Evolutionary conservation across 2,113 vertebrate species (phyloP).

Genomic region (Kobus ellipsiprymnus): DNA sequence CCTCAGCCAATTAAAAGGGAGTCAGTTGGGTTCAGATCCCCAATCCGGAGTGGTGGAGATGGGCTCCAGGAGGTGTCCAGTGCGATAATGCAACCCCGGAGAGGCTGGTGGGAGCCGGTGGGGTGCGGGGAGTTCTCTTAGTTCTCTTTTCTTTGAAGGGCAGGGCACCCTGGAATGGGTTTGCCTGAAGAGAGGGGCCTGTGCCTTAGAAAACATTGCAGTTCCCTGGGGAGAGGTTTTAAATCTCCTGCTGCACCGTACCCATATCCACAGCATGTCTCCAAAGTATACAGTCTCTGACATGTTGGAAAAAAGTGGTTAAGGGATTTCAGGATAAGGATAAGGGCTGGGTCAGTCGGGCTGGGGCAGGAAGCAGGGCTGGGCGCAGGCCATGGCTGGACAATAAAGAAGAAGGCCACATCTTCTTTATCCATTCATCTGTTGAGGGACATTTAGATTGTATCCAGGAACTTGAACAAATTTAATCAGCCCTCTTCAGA

Average conservation of each 20-base stretch:
- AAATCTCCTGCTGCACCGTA: neutral
- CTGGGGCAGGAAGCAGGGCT: neutral
- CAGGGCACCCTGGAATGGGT: neutral
- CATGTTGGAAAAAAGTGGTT: neutral
- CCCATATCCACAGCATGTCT: neutral
- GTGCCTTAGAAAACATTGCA: neutral
- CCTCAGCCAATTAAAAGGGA: neutral
- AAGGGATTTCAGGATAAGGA: neutral
- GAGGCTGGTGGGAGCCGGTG: neutral
- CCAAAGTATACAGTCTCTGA: neutral
- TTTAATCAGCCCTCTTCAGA: neutral
- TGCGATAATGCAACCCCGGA: rapidly evolving
- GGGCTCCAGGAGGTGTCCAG: neutral
- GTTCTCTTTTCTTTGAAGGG: neutral
- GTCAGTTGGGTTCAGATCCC: neutral
- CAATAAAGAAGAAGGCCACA: neutral
- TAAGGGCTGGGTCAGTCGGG: neutral
- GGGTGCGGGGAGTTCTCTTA: neutral
- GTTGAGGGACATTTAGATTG: neutral
- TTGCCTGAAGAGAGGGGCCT: neutral
- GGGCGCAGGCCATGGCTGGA: neutral
- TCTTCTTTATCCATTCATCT: neutral
- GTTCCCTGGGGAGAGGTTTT: neutral
- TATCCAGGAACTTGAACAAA: neutral
- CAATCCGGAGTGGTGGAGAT: rapidly evolving